Base-by-base conservation (phyloP, 2,888 invertebrate species). In the Hydropsyche betteni region DNA sequence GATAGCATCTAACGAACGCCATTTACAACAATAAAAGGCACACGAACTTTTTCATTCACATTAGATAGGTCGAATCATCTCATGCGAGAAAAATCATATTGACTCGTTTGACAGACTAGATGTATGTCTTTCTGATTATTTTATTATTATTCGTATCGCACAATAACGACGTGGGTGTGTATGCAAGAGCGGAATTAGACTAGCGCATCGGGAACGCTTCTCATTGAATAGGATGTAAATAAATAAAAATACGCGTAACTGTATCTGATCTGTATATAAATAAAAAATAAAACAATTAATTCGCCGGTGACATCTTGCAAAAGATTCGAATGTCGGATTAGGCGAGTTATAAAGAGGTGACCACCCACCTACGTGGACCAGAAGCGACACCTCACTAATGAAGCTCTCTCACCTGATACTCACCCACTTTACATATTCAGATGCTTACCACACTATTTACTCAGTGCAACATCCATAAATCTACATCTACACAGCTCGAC, bases 331-430 rank as follows among this genome's bases (percentile, higher is more conserved):
- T 10, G 69, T 58, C 24, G 70, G 70, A 70, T 70, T 70, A 70
- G 70, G 70, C 51, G 52, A 1, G 1, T 36, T 64, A 51, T 53
- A 70, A 53, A 70, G 70, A 14, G 53, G 14, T 53, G 72, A 52
- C 72, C 75, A 51, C 72, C 69, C 68, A 69, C 55, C 74, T 74
- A 68, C 69, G 58, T 69, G 51, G 76, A 74, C 64, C 71, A 74
- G 61, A 68, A 68, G 70, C 70, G 75, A 77, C 77, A 77, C 77
- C 77, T 75, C 75, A 68, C 77, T 77, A 77, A 77, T 75, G 70
- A 77, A 75, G 69, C 72, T 72, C 72, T 72, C 72, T 72, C 72
- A 72, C 72, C 72, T 72, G 72, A 72, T 72, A 72, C 72, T 58
- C 72, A 61, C 36, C 72, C 38, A 38, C 58, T 72, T 72, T 72